These are phyloP conservation scores for Callimorpha dominula DNA, from an alignment of 2,888 invertebrate species.

Conservation along the genomic window DNA sequence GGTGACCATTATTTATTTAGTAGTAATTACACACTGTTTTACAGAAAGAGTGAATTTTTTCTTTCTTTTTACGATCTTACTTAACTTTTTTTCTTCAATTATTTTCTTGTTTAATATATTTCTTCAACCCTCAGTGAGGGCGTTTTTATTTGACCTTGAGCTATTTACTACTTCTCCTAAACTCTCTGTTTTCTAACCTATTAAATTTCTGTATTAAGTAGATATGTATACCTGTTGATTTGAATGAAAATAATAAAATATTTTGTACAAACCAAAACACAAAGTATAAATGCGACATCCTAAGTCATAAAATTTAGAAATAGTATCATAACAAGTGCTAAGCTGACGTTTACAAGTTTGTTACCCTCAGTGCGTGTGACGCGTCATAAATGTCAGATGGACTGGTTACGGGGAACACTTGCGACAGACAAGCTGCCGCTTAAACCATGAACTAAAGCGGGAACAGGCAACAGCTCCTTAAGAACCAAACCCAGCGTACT, in stretches of 20 bases:
- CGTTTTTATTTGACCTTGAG: no score
- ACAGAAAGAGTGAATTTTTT: no score
- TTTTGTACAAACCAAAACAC: slow-evolving; percentile 3
- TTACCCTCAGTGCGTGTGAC: slow-evolving; percentile 37
- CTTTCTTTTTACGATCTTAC: no score
- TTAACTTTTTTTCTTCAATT: no score
- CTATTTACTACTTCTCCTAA: no score
- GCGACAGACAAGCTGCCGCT: slow-evolving; percentile 4
- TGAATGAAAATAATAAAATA: neutral
- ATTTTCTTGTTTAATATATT: no score
- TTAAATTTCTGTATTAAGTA: neutral
- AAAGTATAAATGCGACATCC: slow-evolving; percentile 2
- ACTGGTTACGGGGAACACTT: slow-evolving; percentile 35
- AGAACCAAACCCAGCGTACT: neutral
- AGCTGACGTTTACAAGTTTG: slow-evolving; percentile 46
- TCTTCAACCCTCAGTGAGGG: no score
- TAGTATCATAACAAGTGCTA: slow-evolving; percentile 35
- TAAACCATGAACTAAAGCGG: slow-evolving; percentile 9
- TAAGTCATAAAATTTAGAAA: slow-evolving; percentile 32
- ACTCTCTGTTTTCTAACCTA: neutral
- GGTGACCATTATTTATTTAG: no score
- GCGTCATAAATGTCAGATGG: slow-evolving; percentile 41
- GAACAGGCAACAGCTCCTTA: neutral
- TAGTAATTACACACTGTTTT: no score
- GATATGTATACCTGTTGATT: neutral